phyloP scores from a whole-genome alignment of 2,113 vertebrate species.

The Apodemus speciosus region DNA sequence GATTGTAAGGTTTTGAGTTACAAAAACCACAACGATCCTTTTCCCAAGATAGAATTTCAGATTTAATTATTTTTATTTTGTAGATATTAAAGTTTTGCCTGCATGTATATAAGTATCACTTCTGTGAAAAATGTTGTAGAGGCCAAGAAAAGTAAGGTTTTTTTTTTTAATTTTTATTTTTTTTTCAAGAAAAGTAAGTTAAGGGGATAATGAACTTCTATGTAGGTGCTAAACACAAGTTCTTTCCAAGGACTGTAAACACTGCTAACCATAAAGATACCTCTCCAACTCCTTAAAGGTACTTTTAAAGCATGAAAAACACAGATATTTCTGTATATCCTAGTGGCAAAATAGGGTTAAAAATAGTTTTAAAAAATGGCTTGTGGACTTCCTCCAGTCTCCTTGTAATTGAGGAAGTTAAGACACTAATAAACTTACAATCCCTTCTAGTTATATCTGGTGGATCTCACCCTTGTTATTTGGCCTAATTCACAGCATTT shows the following conservation, averaged over 20 bases:
- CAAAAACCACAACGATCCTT: slow-evolving; percentile 17
- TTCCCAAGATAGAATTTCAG: not conserved
- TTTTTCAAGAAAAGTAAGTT: not conserved
- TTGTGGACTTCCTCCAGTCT: not conserved
- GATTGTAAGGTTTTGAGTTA: not conserved
- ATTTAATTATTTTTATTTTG: not conserved
- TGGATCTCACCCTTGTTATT: not conserved
- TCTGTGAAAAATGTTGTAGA: not conserved
- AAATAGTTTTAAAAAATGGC: not conserved
- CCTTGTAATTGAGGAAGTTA: not conserved
- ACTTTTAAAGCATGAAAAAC: not conserved
- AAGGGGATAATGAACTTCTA: too few relatives aligned
- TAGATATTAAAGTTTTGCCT: not conserved
- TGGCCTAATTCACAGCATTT: not conserved
- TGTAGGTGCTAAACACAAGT: not conserved
- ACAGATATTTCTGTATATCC: not conserved
- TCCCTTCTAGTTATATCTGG: not conserved
- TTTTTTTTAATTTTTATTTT: too few relatives aligned
- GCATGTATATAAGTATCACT: not conserved
- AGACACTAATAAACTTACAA: slow-evolving; percentile 27
- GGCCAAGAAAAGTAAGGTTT: not conserved
- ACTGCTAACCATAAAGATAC: not conserved
- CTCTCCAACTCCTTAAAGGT: not conserved
- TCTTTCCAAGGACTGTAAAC: not conserved
- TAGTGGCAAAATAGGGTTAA: not conserved